phyloP scores from a whole-genome alignment of 2,888 invertebrate species.

The Ceratothoa steindachneri region DNA sequence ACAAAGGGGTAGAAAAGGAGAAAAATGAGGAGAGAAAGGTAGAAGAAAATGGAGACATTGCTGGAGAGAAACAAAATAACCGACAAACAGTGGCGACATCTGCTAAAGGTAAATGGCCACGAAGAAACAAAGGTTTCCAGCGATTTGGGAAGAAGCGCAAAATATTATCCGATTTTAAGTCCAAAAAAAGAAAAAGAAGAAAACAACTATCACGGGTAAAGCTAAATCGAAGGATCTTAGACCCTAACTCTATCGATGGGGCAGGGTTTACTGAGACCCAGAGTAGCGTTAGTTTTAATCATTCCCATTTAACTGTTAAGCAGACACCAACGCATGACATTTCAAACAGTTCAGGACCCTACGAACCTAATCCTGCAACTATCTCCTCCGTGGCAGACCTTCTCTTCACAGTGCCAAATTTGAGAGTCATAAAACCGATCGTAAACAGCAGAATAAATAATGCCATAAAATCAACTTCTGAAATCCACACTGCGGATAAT shows the following conservation, averaged over 20 bases:
- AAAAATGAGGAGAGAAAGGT: neutral
- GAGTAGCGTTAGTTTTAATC: neutral
- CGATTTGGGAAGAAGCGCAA: neutral
- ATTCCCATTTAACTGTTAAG: neutral
- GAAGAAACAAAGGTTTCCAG: neutral
- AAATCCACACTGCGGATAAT: neutral
- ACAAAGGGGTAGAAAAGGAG: neutral
- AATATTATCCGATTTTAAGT: neutral
- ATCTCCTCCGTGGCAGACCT: slow-evolving; percentile 36
- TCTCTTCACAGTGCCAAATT: slow-evolving; percentile 36
- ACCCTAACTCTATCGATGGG: neutral
- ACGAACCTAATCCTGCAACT: neutral
- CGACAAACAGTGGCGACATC: too few species aligned
- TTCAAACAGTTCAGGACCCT: neutral
- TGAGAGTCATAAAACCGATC: slow-evolving; percentile 30
- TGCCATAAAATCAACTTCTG: slow-evolving; percentile 28
- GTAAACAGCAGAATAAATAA: slow-evolving; percentile 29
- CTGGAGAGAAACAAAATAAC: too few species aligned
- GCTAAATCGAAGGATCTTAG: neutral
- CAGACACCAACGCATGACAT: neutral
- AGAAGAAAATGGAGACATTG: too few species aligned
- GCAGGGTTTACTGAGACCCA: neutral
- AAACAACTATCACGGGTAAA: neutral
- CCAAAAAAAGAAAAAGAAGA: neutral
- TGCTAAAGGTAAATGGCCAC: too few species aligned